A percentile compares a stretch with the other conserved stretches of the same genome.
Conservation (phyloP, 2,113 vertebrate genomes). For the Dissostichus mawsoni region DNA sequence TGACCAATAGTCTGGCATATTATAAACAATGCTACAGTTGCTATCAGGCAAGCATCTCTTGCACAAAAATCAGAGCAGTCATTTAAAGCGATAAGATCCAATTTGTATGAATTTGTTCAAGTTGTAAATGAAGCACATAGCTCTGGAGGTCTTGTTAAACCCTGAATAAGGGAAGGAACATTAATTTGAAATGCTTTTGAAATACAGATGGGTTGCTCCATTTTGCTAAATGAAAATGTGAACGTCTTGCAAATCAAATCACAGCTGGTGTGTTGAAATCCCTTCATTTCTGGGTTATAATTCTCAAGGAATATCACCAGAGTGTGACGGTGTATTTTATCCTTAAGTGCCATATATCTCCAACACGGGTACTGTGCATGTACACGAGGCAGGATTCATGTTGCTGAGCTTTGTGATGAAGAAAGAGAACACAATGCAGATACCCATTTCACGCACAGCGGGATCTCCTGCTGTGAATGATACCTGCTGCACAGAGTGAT, state of each 20-base stretch:
- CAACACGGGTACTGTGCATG: conserved; percentile 9
- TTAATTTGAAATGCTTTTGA: conserved; percentile 58
- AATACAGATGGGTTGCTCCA: conserved; percentile 43
- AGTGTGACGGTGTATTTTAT: conserved; percentile 38
- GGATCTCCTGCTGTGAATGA: conserved; percentile 44
- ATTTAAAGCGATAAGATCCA: conserved; percentile 66
- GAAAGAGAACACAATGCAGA: conserved; percentile 32
- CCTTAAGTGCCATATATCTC: conserved; percentile 1
- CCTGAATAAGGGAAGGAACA: conserved; percentile 48
- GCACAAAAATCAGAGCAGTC: conserved; percentile 45
- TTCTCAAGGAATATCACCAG: conserved; percentile 24
- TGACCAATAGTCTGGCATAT: background rate
- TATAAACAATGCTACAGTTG: conserved; percentile 38
- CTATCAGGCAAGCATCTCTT: conserved; percentile 54
- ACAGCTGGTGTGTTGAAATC: conserved; percentile 29
- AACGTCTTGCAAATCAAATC: conserved; percentile 62
- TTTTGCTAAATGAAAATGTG: conserved; percentile 57
- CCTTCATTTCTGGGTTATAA: background rate
- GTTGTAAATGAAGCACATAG: conserved; percentile 68
- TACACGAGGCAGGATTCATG: background rate
- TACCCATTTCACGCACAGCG: conserved; percentile 58
- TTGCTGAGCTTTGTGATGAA: conserved; percentile 37
- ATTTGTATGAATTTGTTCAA: conserved; percentile 71
- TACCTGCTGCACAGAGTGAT: conserved; percentile 64
- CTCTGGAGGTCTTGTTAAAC: conserved; percentile 59